phyloP scores from a whole-genome alignment of 1,140 invertebrate genomes.

The Hypsibius dujardini region DNA sequence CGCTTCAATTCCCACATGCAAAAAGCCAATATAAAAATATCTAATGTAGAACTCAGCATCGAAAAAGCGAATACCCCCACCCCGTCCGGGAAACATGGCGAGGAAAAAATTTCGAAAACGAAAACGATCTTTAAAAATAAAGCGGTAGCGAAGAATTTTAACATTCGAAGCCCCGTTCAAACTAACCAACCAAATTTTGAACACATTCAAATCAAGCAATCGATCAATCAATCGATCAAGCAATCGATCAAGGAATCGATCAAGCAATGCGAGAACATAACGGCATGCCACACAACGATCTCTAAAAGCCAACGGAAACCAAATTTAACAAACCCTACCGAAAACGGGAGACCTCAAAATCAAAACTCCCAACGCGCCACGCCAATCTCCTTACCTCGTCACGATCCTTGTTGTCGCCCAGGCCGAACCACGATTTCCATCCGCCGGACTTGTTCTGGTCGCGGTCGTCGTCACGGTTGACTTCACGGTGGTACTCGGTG shows the following conservation, averaged over 20 bases:
- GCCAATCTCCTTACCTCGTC: background rate
- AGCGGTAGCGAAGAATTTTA: too few relatives aligned
- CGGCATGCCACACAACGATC: too few relatives aligned
- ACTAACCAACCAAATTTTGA: too few relatives aligned
- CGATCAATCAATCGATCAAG: background rate
- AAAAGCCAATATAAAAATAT: background rate
- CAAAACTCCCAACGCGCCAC: background rate
- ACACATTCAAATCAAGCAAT: background rate
- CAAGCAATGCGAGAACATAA: background rate
- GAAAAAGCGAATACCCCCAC: too few relatives aligned
- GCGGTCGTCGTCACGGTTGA: background rate
- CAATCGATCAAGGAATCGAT: background rate
- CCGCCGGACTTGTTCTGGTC: background rate
- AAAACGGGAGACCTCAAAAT: background rate
- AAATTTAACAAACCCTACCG: too few relatives aligned
- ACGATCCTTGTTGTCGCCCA: background rate
- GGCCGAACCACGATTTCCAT: conserved; percentile 12
- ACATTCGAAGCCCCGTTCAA: too few relatives aligned
- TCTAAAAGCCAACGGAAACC: too few relatives aligned
- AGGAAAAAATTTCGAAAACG: too few relatives aligned
- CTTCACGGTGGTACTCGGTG: too few relatives aligned
- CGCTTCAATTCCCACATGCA: background rate
- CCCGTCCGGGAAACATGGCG: too few relatives aligned
- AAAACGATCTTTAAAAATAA: too few relatives aligned
- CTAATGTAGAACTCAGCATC: too few relatives aligned